phyloP scores from a whole-genome alignment of 2,797 vertebrate species.

The Hypotaenidia okinawae region DNA sequence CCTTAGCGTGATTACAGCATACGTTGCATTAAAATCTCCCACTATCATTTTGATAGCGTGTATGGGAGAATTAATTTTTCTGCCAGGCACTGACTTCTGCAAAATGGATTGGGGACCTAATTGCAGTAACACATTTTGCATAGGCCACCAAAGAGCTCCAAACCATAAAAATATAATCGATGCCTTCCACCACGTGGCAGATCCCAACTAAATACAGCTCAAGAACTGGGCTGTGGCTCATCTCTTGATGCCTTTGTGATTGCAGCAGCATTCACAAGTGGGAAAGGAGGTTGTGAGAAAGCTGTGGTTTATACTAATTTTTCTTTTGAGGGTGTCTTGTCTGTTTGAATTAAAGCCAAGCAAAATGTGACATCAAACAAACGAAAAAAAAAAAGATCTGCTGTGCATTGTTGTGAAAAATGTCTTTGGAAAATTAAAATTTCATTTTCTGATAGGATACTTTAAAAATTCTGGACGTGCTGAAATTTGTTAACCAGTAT shows the following conservation, averaged over 20 bases:
- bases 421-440: not conserved
- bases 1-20: not conserved
- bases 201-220: not conserved
- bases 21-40: not conserved
- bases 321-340: not conserved
- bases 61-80: not conserved
- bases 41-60: not conserved
- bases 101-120: not conserved
- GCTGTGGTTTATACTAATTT: not conserved
- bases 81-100: not conserved
- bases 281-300: not conserved
- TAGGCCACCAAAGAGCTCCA: not conserved
- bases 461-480: not conserved
- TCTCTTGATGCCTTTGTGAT: not conserved
- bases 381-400: not conserved
- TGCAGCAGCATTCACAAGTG: fast-evolving
- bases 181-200: not conserved
- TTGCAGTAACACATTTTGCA: not conserved
- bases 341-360: not conserved
- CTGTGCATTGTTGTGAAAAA: fast-evolving
- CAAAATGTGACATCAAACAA: not conserved
- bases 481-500: not conserved
- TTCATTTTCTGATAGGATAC: not conserved
- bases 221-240: not conserved
- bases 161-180: not conserved